Evolutionary conservation across 2,113 vertebrate species (phyloP).

Genomic region (Marcusenius ussheri): DNA sequence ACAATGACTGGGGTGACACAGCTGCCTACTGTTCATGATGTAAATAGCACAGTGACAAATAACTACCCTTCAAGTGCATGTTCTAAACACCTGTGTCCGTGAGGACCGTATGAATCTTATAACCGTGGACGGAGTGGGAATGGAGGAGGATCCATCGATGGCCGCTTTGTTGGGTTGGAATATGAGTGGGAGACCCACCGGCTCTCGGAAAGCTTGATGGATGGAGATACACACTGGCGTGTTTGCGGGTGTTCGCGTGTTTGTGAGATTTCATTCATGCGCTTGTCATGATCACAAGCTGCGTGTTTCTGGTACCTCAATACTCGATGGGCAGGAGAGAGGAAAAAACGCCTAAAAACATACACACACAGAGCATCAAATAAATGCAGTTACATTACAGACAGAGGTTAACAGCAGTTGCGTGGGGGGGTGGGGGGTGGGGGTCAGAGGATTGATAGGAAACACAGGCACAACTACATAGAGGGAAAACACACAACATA

Average conservation of each 20-base stretch:
- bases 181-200: background rate
- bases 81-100: background rate
- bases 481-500: background rate
- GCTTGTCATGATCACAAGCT: conserved; percentile 7
- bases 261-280: background rate
- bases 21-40: background rate
- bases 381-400: background rate
- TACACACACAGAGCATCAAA: background rate
- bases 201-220: background rate
- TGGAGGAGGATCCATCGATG: background rate
- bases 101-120: background rate
- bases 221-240: background rate
- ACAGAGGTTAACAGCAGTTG: background rate
- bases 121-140: background rate
- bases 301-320: conserved; percentile 55
- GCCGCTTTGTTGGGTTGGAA: background rate
- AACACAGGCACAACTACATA: background rate
- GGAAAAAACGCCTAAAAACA: conserved; percentile 58
- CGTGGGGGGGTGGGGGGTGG: background rate
- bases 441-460: background rate
- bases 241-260: background rate
- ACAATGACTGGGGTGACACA: background rate
- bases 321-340: conserved; percentile 48
- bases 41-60: background rate
- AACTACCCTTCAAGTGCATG: background rate